phyloP scores from a whole-genome alignment of 1,140 invertebrate species.

The Trypoxylus dichotomus region DNA sequence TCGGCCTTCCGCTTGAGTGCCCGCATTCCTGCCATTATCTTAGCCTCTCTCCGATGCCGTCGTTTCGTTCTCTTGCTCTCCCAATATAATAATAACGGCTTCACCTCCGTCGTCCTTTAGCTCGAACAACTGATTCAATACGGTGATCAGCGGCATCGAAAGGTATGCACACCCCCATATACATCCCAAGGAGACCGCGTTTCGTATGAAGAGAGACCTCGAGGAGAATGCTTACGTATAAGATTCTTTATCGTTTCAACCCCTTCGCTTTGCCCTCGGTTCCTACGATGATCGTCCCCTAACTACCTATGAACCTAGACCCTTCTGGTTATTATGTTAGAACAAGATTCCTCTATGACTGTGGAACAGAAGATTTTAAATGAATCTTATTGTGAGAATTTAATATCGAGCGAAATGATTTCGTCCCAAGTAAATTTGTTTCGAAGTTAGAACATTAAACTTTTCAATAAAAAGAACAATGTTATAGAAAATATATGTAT shows the following conservation, averaged over 20 bases:
- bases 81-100: conserved; percentile 1
- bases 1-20: conserved; percentile 44
- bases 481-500: too few relatives aligned
- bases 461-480: too few relatives aligned
- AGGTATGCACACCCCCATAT: conserved; percentile 36
- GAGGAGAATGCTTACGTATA: not conserved
- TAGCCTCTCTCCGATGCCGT: conserved; percentile 25
- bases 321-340: too few relatives aligned
- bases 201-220: not conserved
- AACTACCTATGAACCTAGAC: not conserved
- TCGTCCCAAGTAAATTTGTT: too few relatives aligned
- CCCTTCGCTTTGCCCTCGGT: not conserved
- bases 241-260: not conserved
- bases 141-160: conserved; percentile 41
- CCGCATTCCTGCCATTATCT: conserved; percentile 46
- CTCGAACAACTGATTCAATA: conserved; percentile 41
- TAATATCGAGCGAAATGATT: too few relatives aligned
- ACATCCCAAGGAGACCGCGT: not conserved
- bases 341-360: too few relatives aligned
- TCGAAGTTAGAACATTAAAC: too few relatives aligned
- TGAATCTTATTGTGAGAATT: too few relatives aligned
- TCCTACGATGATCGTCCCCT: not conserved
- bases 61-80: conserved; percentile 32
- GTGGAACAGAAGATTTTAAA: too few relatives aligned
- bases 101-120: not conserved